A percentile compares a stretch with the other conserved stretches of the same genome.
These are phyloP conservation scores for Pangasius mekongensis DNA, from an alignment of 2,797 vertebrate genomes.

Conservation along the genomic window DNA sequence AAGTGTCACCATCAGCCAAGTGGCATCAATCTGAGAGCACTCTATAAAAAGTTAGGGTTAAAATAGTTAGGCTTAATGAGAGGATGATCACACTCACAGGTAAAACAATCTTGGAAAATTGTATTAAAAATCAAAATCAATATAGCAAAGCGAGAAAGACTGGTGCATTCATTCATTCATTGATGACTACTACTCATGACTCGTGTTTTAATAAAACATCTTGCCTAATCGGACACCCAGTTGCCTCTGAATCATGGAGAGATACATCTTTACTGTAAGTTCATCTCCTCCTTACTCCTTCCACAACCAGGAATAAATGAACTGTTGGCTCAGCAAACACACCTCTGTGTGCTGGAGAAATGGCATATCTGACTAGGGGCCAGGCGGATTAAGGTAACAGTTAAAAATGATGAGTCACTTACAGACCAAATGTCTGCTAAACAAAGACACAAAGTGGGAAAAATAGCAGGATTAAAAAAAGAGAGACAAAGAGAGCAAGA, in stretches of 20 bases:
- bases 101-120: not conserved
- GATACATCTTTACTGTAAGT: constrained; percentile 30
- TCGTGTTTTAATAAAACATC: constrained; percentile 63
- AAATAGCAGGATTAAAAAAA: not conserved
- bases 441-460: constrained; percentile 12
- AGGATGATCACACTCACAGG: not conserved
- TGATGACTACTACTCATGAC: not conserved
- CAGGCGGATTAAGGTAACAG: not conserved
- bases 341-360: constrained; percentile 20
- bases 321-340: constrained; percentile 33
- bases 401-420: constrained; percentile 18
- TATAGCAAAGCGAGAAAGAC: not conserved
- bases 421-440: constrained; percentile 25
- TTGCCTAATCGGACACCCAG: constrained; percentile 71
- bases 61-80: not conserved
- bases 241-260: constrained; percentile 68
- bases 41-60: not conserved
- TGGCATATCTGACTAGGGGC: no score
- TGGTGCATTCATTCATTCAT: not conserved
- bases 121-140: not conserved
- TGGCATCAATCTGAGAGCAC: not conserved
- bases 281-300: not conserved
- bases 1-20: constrained; percentile 1
- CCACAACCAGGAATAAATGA: constrained; percentile 19
- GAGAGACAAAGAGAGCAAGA: not conserved